Conservation (phyloP, 2,113 vertebrate species). For the Pogona vitticeps region DNA sequence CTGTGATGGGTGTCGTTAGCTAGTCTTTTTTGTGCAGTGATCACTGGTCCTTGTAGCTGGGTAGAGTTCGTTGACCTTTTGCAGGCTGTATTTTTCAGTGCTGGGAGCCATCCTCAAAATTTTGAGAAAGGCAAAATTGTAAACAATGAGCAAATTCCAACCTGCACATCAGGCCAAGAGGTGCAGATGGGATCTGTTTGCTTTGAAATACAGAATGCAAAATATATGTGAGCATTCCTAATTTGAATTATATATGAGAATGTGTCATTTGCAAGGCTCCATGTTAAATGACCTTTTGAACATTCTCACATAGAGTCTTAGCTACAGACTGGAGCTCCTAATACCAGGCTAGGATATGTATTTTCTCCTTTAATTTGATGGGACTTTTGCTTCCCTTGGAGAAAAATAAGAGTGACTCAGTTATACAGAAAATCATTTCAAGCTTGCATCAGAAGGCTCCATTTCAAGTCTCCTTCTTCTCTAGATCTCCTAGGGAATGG, state of each 20-base stretch:
- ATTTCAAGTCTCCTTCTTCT: background rate
- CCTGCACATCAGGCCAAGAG: background rate
- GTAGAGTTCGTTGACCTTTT: too few relatives aligned
- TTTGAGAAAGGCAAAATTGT: background rate
- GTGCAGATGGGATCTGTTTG: background rate
- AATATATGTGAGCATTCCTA: background rate
- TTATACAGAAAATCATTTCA: background rate
- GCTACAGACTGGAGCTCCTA: background rate
- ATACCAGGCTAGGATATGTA: background rate
- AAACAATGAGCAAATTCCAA: background rate
- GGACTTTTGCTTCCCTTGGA: background rate
- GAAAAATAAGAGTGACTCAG: background rate
- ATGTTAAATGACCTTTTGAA: background rate
- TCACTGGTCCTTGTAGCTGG: too few relatives aligned
- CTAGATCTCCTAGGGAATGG: background rate
- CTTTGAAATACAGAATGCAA: background rate
- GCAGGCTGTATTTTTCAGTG: too few relatives aligned
- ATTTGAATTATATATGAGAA: background rate
- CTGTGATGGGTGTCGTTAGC: too few relatives aligned
- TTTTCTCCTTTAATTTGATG: background rate
- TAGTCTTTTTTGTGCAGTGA: too few relatives aligned
- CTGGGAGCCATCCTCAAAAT: too few relatives aligned
- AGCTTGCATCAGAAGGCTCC: background rate
- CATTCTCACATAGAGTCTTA: background rate
- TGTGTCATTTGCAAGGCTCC: background rate